phyloP scores from a whole-genome alignment of 2,888 invertebrate species.

The Calliphora vomitoria region DNA sequence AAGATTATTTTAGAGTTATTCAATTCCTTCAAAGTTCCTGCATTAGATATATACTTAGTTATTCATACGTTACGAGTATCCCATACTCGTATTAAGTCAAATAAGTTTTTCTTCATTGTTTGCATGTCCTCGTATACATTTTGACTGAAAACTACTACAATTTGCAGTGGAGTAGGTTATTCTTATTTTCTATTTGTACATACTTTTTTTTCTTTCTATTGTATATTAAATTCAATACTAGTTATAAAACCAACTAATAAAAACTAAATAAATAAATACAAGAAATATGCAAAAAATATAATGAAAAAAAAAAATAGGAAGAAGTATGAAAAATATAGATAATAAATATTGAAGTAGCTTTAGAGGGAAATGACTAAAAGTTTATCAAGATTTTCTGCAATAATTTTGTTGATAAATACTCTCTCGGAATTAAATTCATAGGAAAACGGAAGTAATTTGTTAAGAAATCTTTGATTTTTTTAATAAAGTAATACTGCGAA shows the following conservation, averaged over 20 bases:
- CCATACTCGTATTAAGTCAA: slow-evolving; percentile 30
- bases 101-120: slow-evolving; percentile 31
- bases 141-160: slow-evolving; percentile 54
- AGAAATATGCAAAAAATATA: slow-evolving; percentile 5
- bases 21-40: background rate
- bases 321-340: background rate
- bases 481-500: too few relatives aligned
- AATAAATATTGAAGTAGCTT: background rate
- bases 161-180: slow-evolving; percentile 57
- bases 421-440: background rate
- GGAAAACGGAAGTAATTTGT: too few relatives aligned
- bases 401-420: background rate
- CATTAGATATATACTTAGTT: slow-evolving; percentile 12
- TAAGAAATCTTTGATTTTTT: too few relatives aligned
- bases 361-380: background rate
- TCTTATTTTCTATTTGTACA: background rate
- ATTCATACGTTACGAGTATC: slow-evolving; percentile 30
- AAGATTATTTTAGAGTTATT: background rate
- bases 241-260: slow-evolving; percentile 7
- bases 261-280: background rate
- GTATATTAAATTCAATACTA: background rate
- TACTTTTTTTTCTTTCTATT: background rate
- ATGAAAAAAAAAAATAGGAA: background rate
- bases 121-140: slow-evolving; percentile 47
- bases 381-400: too few relatives aligned